These are phyloP conservation scores for Eristalis arbustorum DNA, from an alignment of 2,888 invertebrate species.

Conservation along the genomic window DNA sequence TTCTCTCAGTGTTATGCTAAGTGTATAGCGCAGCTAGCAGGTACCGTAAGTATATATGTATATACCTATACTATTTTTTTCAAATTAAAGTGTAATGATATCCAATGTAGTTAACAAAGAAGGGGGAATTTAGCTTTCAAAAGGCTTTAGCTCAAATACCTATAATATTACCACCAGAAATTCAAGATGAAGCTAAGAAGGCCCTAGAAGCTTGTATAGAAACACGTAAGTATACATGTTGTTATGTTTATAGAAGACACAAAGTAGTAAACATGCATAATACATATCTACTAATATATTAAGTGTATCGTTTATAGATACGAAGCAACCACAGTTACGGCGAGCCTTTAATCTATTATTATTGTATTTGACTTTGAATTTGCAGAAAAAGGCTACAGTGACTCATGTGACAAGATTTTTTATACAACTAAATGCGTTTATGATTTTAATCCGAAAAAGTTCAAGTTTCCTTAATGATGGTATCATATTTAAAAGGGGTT, in stretches of 20 bases:
- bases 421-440: conserved; percentile 76
- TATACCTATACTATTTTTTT: background rate
- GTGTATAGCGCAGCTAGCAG: conserved; percentile 77
- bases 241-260: background rate
- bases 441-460: conserved; percentile 74
- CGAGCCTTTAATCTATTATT: background rate
- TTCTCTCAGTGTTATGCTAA: conserved; percentile 75
- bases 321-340: background rate
- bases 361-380: background rate
- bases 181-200: conserved; percentile 73
- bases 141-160: conserved; percentile 77
- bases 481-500: background rate
- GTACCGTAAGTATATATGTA: conserved; percentile 73
- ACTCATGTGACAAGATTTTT: conserved; percentile 76
- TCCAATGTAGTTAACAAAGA: conserved; percentile 74
- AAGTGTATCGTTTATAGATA: background rate
- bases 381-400: conserved; percentile 76
- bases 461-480: conserved; percentile 76
- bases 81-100: background rate
- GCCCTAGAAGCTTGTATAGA: conserved; percentile 75
- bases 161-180: conserved; percentile 75
- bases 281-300: no score
- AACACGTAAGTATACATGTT: conserved; percentile 74
- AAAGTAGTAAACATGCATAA: no score
- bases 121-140: conserved; percentile 76